Evolutionary conservation across 1,140 invertebrate species (phyloP), one percentile per base, ranked within the genome.

Genomic region (Caligus rogercresseyi): DNA sequence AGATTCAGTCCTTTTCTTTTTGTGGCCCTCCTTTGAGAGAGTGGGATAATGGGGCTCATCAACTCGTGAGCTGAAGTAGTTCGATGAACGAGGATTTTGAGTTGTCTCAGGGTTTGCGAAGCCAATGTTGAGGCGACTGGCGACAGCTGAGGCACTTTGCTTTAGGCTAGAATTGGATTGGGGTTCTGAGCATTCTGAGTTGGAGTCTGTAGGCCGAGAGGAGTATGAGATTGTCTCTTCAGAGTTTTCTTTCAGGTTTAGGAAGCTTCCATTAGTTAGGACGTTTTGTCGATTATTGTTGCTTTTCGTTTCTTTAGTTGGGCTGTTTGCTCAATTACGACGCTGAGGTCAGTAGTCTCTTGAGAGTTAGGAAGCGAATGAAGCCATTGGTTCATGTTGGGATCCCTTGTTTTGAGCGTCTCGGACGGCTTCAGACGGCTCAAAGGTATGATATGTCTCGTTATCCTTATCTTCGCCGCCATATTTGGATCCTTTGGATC

Each of bases 251-350:
- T 58, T 58, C 52, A 62, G 24, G 25, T 54, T 62, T 24, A 62
- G 20, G 24, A 62, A 62, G 24, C 60, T 62, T 14, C 60, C 60
- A 23, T 62, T 62, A n/a, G 60, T 62, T n/a, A 62, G 60, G 15
- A 62, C 60, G 20, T 62, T 62, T 31, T 62, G 60, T 1, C 60
- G 31, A 26, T 62, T n/a, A n/a, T n/a, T n/a, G n/a, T 54, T 3
- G 60, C 43, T 54, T 62, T 62, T 18, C 43, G 52, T 26, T 62
- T 62, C 20, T n/a, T 60, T 53, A 62, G 60, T 15, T 31, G 1
- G n/a, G n/a, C n/a, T 19, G 2, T 52, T 11, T 24, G 24, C 13
- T 54, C 20, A 2, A 15, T 16, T 15, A 25, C 60, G 24, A 62
- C 20, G 25, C 60, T 62, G 1, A 54, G 19, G n/a, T n/a, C n/a